Percentiles rank a stretch among this genome's conserved stretches.
Conservation (phyloP, 2,113 vertebrate species). For the Nanorana parkeri region DNA sequence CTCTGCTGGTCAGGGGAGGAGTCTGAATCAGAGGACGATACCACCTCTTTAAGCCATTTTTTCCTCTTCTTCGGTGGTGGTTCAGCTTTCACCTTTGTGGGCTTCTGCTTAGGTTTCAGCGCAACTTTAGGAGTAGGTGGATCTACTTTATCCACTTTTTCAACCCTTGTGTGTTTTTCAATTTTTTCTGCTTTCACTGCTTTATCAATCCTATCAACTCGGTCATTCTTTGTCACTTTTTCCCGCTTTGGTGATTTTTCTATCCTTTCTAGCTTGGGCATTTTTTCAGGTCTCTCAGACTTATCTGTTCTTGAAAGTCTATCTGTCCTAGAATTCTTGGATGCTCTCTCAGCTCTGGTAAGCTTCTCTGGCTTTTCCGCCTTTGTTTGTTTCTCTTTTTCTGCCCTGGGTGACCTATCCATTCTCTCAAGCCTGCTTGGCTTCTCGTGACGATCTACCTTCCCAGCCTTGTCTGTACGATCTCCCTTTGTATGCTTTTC, state of each 20-base stretch:
- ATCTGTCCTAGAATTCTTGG: conserved; percentile 54
- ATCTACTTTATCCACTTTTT: conserved; percentile 65
- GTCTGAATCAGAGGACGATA: conserved; percentile 83
- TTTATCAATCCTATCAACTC: conserved; percentile 65
- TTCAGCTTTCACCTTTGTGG: conserved; percentile 84
- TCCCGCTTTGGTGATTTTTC: conserved; percentile 42
- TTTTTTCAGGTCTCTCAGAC: conserved; percentile 62
- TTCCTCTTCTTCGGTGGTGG: conserved; percentile 92
- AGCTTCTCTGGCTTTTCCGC: conserved; percentile 47
- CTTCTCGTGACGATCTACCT: conserved; percentile 44
- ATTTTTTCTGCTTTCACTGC: conserved; percentile 36
- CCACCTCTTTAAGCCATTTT: conserved; percentile 88
- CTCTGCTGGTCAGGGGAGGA: conserved; percentile 85
- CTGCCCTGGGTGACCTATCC: conserved; percentile 45
- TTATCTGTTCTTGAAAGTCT: conserved; percentile 57
- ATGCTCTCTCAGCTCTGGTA: conserved; percentile 62
- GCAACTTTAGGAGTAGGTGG: conserved; percentile 61
- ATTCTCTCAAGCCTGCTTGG: conserved; percentile 35
- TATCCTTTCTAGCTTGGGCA: conserved; percentile 48
- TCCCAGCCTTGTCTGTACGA: conserved; percentile 60
- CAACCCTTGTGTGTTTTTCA: conserved; percentile 60
- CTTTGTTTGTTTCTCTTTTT: conserved; percentile 62
- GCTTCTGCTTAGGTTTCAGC: conserved; percentile 72
- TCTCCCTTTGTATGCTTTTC: conserved; percentile 59
- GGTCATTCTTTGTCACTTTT: conserved; percentile 40